Evolutionary conservation across 2,113 vertebrate species (phyloP).

Genomic region (Probosciger aterrimus): DNA sequence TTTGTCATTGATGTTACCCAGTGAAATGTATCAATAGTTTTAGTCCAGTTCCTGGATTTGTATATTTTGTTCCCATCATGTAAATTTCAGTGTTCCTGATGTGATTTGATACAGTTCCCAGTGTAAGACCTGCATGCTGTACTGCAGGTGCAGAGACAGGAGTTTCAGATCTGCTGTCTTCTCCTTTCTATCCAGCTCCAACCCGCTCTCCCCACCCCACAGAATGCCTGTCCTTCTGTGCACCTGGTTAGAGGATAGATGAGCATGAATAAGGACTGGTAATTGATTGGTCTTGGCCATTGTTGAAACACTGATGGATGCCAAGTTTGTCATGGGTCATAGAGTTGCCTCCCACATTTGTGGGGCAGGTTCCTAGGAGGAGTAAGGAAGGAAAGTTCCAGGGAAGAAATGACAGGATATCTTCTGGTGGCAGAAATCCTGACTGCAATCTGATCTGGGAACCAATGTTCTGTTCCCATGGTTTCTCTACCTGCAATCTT

Average conservation of each 20-base stretch:
- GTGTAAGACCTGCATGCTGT: background rate
- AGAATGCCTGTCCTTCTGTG: background rate
- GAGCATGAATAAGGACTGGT: background rate
- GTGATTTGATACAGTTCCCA: accelerated
- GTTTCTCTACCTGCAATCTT: background rate
- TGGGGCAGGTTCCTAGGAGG: background rate
- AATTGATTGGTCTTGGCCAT: background rate
- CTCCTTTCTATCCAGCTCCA: background rate
- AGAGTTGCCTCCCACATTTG: background rate
- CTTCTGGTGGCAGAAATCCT: background rate
- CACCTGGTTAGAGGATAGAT: background rate
- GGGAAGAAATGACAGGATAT: background rate
- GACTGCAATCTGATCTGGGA: background rate
- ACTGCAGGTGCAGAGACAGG: background rate
- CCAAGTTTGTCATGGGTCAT: background rate
- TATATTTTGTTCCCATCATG: background rate
- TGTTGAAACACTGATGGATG: background rate
- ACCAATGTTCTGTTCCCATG: background rate
- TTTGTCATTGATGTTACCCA: background rate
- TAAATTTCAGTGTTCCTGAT: background rate
- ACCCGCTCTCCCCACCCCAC: too few species aligned
- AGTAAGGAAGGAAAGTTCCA: background rate
- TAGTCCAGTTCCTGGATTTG: background rate
- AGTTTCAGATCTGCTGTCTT: background rate
- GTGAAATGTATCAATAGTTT: background rate